Percentiles rank a stretch among this genome's conserved stretches.
Evolutionary conservation across 2,888 invertebrate species (phyloP).

Genomic region (Hypselothyrea guttata): DNA sequence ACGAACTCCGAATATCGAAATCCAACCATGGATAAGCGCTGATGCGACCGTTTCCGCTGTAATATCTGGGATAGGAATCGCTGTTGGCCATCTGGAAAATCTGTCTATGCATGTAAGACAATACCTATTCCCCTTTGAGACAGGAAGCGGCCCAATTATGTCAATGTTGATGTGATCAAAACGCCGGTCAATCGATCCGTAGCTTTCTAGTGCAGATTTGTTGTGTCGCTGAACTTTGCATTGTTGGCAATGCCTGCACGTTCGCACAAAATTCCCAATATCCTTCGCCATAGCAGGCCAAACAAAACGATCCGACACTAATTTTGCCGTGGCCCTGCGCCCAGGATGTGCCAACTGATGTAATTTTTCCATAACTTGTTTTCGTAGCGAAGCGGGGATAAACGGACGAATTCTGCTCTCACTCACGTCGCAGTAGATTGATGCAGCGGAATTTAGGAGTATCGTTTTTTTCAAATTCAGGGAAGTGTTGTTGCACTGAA

Average conservation of each 20-base stretch:
- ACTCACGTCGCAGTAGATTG: neutral
- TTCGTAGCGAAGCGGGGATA: neutral
- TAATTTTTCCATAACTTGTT: neutral
- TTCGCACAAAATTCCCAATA: neutral
- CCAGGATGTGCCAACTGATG: neutral
- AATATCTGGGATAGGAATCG: neutral
- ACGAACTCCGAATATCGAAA: neutral
- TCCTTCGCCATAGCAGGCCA: neutral
- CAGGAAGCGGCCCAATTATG: neutral
- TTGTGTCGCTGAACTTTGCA: slow-evolving; percentile 2
- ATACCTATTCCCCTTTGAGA: too few species aligned
- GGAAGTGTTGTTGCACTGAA: neutral
- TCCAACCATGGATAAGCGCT: neutral
- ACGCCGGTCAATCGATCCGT: neutral
- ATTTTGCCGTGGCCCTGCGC: neutral
- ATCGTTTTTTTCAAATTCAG: neutral
- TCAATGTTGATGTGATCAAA: neutral
- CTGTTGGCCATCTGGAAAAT: too few species aligned
- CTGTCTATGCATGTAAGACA: too few species aligned
- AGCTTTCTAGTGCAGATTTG: neutral
- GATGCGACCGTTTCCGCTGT: neutral
- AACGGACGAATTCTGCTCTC: neutral
- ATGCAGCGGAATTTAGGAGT: neutral
- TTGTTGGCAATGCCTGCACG: neutral
- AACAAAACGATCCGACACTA: neutral